Conservation (phyloP, 1,140 invertebrate species). For the Eriocheir sinensis region DNA sequence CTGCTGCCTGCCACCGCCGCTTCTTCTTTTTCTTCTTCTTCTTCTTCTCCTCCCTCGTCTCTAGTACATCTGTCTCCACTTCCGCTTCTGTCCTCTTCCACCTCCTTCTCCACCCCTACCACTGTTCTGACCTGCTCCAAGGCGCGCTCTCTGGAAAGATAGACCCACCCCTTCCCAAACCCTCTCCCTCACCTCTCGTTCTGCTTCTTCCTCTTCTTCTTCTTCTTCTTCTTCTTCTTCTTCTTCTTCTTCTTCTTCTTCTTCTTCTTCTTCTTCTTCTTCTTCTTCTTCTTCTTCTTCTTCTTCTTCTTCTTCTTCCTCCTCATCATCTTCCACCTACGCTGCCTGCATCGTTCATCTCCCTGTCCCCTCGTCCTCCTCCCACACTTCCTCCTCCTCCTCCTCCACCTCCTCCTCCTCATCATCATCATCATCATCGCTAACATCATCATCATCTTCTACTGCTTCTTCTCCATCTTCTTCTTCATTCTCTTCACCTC, state of each 20-base stretch:
- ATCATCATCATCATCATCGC: too few species aligned
- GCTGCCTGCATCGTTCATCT: background rate
- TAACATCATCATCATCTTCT: background rate
- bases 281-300: background rate
- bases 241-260: background rate
- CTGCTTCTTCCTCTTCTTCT: too few species aligned
- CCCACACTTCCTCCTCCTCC: too few species aligned
- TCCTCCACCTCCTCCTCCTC: too few species aligned
- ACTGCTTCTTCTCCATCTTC: background rate
- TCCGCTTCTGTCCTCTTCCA: too few species aligned
- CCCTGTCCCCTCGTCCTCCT: background rate
- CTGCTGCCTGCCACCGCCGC: background rate
- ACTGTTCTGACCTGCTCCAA: too few species aligned
- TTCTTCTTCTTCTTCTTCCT: background rate
- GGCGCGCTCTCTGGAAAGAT: too few species aligned
- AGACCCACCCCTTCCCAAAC: too few species aligned
- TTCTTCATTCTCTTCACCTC: too few species aligned
- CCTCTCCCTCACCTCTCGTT: too few species aligned
- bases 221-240: background rate
- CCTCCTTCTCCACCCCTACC: too few species aligned
- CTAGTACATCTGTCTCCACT: too few species aligned
- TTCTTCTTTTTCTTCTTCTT: background rate
- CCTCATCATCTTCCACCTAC: background rate
- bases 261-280: background rate
- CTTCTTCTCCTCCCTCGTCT: background rate